A percentile compares a stretch with the other conserved stretches of the same genome.
These are phyloP conservation scores for Heliopora coerulea DNA, from an alignment of 92 coral and sea anemone species.

Conservation along the genomic window DNA sequence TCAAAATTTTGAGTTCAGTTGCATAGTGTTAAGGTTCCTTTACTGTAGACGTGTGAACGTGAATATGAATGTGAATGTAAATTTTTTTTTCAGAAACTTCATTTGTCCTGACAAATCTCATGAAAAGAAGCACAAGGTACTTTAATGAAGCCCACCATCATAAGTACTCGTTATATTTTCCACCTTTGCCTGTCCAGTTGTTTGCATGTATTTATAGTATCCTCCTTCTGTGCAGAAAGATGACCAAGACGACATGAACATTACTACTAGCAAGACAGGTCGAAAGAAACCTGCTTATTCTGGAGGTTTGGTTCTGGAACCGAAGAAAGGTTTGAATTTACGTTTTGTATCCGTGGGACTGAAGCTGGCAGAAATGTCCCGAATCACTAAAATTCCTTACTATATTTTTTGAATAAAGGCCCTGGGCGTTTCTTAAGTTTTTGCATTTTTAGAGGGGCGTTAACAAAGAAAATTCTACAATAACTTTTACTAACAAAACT, in stretches of 20 bases:
- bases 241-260: slow-evolving; percentile 62
- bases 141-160: neutral
- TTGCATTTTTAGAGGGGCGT: too few relatives aligned
- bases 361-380: too few relatives aligned
- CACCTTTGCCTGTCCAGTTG: neutral
- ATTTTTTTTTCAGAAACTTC: slow-evolving; percentile 50
- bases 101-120: slow-evolving; percentile 91
- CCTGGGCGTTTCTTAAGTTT: too few relatives aligned
- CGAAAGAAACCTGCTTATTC: slow-evolving; percentile 94
- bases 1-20: too few relatives aligned
- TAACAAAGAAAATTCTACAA: too few relatives aligned
- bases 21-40: too few relatives aligned
- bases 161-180: neutral
- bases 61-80: neutral
- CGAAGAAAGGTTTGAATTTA: slow-evolving; percentile 83
- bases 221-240: slow-evolving; percentile 39
- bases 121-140: slow-evolving; percentile 74
- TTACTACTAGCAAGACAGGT: slow-evolving; percentile 68
- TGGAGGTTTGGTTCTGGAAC: slow-evolving; percentile 97
- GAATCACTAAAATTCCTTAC: too few relatives aligned
- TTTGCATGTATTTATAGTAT: neutral
- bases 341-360: too few relatives aligned
- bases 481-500: too few relatives aligned
- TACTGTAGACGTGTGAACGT: too few relatives aligned
- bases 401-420: too few relatives aligned